phyloP scores from a whole-genome alignment of 2,888 invertebrate genomes.

The Rhamnusium bicolor region DNA sequence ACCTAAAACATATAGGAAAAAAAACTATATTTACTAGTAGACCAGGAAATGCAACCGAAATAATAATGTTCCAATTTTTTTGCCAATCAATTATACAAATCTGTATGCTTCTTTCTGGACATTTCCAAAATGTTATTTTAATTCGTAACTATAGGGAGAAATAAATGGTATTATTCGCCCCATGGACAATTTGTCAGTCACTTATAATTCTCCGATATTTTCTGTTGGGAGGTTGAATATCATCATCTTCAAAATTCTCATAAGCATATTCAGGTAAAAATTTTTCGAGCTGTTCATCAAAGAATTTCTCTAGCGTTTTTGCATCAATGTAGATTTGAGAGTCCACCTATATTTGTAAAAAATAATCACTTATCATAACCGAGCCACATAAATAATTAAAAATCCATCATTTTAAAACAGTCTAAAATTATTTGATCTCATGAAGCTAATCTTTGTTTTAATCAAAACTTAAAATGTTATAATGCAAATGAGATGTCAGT shows the following conservation, averaged over 20 bases:
- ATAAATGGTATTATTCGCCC: conserved; percentile 65
- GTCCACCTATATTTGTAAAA: conserved; percentile 76
- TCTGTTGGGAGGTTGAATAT: conserved; percentile 72
- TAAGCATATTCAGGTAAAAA: conserved; percentile 86
- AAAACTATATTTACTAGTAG: neutral
- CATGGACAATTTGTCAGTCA: conserved; percentile 69
- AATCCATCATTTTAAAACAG: too few species aligned
- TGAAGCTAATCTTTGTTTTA: too few species aligned
- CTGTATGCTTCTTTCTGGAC: conserved; percentile 14
- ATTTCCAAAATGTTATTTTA: conserved; percentile 6
- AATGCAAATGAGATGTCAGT: too few species aligned
- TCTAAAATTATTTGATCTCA: too few species aligned
- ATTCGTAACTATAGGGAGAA: conserved; percentile 61
- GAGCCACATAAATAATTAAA: too few species aligned
- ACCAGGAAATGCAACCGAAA: neutral
- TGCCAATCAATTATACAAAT: neutral
- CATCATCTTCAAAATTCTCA: conserved; percentile 72
- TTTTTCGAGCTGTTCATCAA: conserved; percentile 85
- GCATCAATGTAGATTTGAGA: conserved; percentile 86
- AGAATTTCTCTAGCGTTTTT: conserved; percentile 87
- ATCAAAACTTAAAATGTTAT: too few species aligned
- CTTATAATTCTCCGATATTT: conserved; percentile 73
- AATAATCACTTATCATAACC: neutral
- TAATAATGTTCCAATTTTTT: conserved; percentile 20
- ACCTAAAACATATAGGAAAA: neutral